Evolutionary conservation across 37 sponge, comb jelly and placozoan genomes (phyloP).

Genomic region (Geodia barretti): DNA sequence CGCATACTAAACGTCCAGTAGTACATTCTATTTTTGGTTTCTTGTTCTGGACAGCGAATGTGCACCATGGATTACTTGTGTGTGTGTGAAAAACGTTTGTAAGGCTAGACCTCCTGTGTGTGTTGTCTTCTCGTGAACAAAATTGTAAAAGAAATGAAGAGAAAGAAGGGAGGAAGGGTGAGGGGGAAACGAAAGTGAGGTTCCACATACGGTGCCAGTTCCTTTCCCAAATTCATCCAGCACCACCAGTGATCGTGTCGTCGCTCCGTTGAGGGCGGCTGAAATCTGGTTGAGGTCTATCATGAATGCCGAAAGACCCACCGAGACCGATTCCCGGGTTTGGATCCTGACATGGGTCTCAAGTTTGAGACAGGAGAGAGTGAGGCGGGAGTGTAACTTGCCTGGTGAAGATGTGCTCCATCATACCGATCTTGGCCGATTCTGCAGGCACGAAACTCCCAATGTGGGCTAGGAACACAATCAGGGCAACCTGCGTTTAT

Average conservation of each 20-base stretch:
- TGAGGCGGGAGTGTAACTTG: no score
- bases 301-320: conserved; percentile 93
- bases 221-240: conserved; percentile 99
- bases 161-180: no score
- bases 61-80: no score
- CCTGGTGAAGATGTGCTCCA: conserved; percentile 90
- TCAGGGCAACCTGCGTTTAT: conserved; percentile 79
- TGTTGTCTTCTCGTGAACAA: no score
- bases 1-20: no score
- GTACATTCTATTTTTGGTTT: no score
- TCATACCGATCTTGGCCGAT: conserved; percentile 79
- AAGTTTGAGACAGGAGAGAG: no score
- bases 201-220: conserved; percentile 90
- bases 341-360: conserved; percentile 62
- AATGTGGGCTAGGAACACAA: conserved; percentile 96
- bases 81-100: no score
- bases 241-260: conserved; percentile 74
- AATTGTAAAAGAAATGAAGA: no score
- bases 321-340: conserved; percentile 89
- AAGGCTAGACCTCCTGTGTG: no score
- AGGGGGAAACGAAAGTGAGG: no score
- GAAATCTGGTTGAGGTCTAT: conserved; percentile 94
- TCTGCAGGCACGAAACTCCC: conserved; percentile 97
- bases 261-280: conserved; percentile 60
- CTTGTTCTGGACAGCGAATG: no score